Evolutionary conservation across 2,797 vertebrate genomes (phyloP).

Genomic region (Chloroceryle amazona): DNA sequence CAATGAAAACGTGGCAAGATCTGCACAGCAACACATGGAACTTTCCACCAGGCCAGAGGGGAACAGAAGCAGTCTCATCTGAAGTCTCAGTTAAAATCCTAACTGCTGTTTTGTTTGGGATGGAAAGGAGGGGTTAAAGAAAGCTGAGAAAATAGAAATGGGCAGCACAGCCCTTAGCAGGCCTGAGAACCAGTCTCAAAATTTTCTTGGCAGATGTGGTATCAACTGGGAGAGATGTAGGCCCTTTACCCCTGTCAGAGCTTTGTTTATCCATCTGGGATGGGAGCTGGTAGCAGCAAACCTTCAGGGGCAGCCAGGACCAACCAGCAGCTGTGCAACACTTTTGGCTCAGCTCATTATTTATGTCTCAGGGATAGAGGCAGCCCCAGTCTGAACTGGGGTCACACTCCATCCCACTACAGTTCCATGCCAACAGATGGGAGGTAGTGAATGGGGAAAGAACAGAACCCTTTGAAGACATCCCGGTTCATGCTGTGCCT

Average conservation of each 20-base stretch:
- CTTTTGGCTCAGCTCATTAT: background rate
- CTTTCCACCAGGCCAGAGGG: conserved; percentile 67
- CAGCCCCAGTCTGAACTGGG: background rate
- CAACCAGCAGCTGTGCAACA: background rate
- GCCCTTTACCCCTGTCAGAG: conserved; percentile 13
- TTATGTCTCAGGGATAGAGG: background rate
- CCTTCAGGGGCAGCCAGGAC: background rate
- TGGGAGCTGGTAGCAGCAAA: conserved; percentile 3
- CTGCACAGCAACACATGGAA: conserved; percentile 71
- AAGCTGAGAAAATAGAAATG: conserved; percentile 27
- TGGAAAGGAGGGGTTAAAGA: conserved; percentile 50
- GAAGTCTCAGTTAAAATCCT: conserved; percentile 20
- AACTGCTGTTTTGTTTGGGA: conserved; percentile 18
- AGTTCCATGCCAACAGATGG: background rate
- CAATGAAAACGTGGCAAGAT: conserved; percentile 84
- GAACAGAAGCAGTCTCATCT: conserved; percentile 12
- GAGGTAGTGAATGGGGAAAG: background rate
- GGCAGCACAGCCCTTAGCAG: background rate
- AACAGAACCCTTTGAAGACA: background rate
- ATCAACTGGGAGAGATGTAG: background rate
- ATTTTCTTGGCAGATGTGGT: conserved; percentile 19
- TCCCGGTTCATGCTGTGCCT: background rate
- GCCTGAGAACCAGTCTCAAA: conserved; percentile 43
- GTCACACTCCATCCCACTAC: background rate
- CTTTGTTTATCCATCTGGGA: conserved; percentile 22